Evolutionary conservation across 2,888 invertebrate genomes (phyloP).

Genomic region (Erannis defoliaria): DNA sequence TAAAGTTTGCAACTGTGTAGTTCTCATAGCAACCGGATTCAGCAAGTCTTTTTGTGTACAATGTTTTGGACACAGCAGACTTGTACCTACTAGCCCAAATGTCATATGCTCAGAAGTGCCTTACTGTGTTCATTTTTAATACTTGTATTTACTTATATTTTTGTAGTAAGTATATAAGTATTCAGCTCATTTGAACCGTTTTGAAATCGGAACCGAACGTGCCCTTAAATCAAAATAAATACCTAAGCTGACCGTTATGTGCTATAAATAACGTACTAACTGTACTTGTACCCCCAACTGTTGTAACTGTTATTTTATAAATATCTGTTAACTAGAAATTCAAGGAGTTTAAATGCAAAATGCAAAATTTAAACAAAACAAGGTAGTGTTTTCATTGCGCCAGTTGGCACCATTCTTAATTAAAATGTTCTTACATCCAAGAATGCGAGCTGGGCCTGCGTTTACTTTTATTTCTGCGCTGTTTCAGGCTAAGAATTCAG

Average conservation of each 20-base stretch:
- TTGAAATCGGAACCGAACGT: constrained; percentile 54
- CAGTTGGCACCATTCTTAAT: constrained; percentile 39
- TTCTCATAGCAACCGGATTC: too few relatives aligned
- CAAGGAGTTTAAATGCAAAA: constrained; percentile 10
- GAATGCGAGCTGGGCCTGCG: constrained; percentile 23
- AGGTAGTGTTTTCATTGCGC: constrained; percentile 20
- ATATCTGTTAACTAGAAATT: constrained; percentile 14
- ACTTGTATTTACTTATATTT: not conserved
- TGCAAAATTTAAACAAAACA: constrained; percentile 9
- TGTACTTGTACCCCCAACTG: constrained; percentile 38
- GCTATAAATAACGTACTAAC: constrained; percentile 35
- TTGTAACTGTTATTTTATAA: constrained; percentile 34
- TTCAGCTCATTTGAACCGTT: constrained; percentile 54
- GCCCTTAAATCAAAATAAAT: constrained; percentile 61
- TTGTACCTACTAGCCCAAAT: too few relatives aligned
- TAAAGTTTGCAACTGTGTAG: too few relatives aligned
- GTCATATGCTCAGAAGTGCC: too few relatives aligned
- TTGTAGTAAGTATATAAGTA: constrained; percentile 46
- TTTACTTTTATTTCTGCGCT: constrained; percentile 29
- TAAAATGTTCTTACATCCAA: constrained; percentile 36
- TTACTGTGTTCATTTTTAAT: not conserved
- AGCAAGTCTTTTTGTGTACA: too few relatives aligned
- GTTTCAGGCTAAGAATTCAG: constrained; percentile 10
- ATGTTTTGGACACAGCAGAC: too few relatives aligned
- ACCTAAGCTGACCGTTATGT: constrained; percentile 32